phyloP scores from a whole-genome alignment of 1,140 invertebrate species.

The Phocides pigmalion region DNA sequence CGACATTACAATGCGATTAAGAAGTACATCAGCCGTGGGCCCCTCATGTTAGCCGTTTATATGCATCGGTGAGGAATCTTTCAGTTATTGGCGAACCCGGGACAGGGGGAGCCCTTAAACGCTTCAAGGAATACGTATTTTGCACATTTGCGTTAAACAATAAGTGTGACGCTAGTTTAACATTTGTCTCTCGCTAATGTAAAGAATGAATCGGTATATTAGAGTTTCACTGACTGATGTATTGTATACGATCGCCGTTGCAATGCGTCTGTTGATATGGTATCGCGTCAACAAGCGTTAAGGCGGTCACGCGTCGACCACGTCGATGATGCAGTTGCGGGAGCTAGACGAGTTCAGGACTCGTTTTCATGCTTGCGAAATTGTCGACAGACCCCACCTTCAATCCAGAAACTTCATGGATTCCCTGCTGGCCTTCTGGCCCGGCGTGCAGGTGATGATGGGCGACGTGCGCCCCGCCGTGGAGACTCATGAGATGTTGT shows the following conservation, averaged over 20 bases:
- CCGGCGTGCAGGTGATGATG: conserved; percentile 94
- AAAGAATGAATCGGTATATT: no score
- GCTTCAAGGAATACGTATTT: no score
- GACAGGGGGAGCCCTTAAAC: background rate
- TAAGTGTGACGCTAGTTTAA: no score
- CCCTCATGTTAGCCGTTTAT: conserved; percentile 98
- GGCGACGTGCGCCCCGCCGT: conserved; percentile 98
- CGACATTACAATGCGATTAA: conserved; percentile 98
- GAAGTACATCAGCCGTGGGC: conserved; percentile 98
- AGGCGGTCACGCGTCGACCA: no score
- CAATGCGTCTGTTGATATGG: no score
- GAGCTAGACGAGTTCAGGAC: background rate
- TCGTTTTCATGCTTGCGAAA: background rate
- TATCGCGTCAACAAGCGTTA: no score
- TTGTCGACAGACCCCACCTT: conserved; percentile 90
- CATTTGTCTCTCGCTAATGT: no score
- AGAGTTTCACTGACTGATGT: no score
- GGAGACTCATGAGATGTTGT: conserved; percentile 98
- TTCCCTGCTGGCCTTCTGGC: conserved; percentile 98
- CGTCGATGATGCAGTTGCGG: no score
- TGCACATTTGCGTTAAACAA: no score
- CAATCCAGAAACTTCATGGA: conserved; percentile 99
- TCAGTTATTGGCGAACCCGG: conserved; percentile 5
- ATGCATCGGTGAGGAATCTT: conserved; percentile 89
- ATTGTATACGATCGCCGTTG: no score